Conservation (phyloP, 2,113 vertebrate species). For the Upupa epops region DNA sequence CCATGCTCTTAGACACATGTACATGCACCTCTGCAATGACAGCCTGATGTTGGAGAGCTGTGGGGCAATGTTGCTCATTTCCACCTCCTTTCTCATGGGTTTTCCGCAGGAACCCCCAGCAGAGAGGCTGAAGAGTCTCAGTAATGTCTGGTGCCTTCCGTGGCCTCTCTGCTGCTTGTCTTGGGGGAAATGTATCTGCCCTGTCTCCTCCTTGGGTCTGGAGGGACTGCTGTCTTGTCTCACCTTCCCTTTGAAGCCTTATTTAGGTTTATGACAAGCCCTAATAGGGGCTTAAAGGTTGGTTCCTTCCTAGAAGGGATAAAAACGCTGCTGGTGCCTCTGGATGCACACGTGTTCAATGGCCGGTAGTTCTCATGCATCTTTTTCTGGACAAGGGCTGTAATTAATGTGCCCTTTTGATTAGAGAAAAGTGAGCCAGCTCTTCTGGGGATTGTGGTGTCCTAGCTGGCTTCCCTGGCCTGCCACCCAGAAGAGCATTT, state of each 20-base stretch:
- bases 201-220: constrained; percentile 59
- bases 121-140: neutral
- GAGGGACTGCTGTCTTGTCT: constrained; percentile 48
- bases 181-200: constrained; percentile 62
- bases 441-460: neutral
- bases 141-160: constrained; percentile 15
- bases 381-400: constrained; percentile 36
- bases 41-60: neutral
- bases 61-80: neutral
- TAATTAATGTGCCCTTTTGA: constrained; percentile 48
- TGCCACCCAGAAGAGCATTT: constrained; percentile 46
- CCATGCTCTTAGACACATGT: neutral
- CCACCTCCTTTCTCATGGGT: neutral
- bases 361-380: neutral
- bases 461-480: constrained; percentile 29
- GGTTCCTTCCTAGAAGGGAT: constrained; percentile 36
- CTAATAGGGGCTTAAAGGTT: constrained; percentile 55
- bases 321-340: constrained; percentile 11
- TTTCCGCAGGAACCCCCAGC: neutral
- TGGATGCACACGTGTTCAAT: neutral
- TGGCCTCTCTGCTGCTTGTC: neutral
- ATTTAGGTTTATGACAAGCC: constrained; percentile 66
- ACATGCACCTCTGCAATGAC: neutral
- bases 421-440: neutral
- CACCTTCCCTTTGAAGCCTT: constrained; percentile 76